Percentiles rank a stretch among this genome's conserved stretches.
phyloP scores from a whole-genome alignment of 2,888 invertebrate genomes.

The Mantis religiosa region DNA sequence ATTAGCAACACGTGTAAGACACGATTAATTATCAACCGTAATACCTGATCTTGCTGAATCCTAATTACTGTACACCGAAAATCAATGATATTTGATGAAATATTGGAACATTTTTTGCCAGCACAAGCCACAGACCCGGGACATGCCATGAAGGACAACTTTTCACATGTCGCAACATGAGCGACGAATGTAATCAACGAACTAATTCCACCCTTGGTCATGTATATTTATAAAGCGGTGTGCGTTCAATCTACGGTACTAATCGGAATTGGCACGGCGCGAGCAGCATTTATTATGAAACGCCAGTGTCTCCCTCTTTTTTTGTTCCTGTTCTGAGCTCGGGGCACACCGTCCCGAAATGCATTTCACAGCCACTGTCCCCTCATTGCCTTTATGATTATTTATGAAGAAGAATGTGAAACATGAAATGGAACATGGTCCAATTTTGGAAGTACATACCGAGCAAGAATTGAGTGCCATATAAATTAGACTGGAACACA shows the following conservation, averaged over 20 bases:
- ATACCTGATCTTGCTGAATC: too few species aligned
- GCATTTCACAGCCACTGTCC: neutral
- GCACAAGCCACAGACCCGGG: neutral
- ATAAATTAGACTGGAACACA: neutral
- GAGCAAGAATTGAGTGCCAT: neutral
- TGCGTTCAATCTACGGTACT: neutral
- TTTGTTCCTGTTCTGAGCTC: neutral
- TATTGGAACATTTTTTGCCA: neutral
- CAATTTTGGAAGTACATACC: neutral
- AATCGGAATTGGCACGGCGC: neutral
- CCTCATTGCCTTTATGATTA: neutral
- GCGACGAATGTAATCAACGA: neutral
- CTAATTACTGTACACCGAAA: too few species aligned
- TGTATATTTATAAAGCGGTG: neutral
- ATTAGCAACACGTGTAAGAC: too few species aligned
- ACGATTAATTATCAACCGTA: too few species aligned
- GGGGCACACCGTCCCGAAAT: neutral
- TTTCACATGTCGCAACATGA: neutral
- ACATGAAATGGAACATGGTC: slow-evolving; percentile 4
- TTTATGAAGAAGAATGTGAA: slow-evolving; percentile 12
- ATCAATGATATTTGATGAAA: too few species aligned
- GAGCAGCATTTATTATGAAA: neutral
- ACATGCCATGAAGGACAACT: neutral
- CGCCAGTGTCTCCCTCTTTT: neutral
- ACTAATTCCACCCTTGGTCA: neutral